A percentile compares a stretch with the other conserved stretches of the same genome.
phyloP scores from a whole-genome alignment of 2,888 invertebrate species.

The Autographa gamma region DNA sequence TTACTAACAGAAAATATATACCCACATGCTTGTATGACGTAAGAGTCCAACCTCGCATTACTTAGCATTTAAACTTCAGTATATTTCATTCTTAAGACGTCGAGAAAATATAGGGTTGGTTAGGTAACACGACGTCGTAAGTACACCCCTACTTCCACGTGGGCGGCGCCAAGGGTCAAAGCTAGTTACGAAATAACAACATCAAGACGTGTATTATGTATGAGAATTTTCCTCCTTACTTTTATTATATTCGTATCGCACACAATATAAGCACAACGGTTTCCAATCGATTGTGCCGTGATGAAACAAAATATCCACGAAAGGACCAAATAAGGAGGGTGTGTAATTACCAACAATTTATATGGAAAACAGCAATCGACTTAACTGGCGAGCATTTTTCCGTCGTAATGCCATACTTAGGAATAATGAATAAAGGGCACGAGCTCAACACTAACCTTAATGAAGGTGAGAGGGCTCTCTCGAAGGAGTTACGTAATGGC shows the following conservation, averaged over 20 bases:
- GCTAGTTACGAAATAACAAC: constrained; percentile 54
- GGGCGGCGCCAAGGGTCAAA: constrained; percentile 40
- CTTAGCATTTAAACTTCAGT: constrained; percentile 38
- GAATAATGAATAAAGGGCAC: constrained; percentile 79
- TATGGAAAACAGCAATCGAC: constrained; percentile 74
- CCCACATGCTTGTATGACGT: constrained; percentile 39
- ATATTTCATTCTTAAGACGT: constrained; percentile 51
- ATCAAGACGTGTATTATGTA: constrained; percentile 48
- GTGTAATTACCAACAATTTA: constrained; percentile 63
- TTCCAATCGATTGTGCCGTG: constrained; percentile 43
- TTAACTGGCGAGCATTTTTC: constrained; percentile 76
- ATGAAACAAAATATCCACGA: constrained; percentile 53
- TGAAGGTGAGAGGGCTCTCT: constrained; percentile 77
- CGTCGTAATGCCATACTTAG: constrained; percentile 76
- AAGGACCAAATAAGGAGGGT: constrained; percentile 56
- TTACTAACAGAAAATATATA: background rate
- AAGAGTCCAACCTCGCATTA: constrained; percentile 39
- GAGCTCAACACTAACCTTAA: constrained; percentile 75
- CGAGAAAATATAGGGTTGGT: constrained; percentile 53
- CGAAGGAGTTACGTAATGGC: constrained; percentile 77
- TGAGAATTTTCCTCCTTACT: constrained; percentile 29
- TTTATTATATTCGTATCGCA: constrained; percentile 34
- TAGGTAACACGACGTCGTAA: constrained; percentile 49
- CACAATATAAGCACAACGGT: constrained; percentile 3
- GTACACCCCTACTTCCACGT: constrained; percentile 53